Conservation (phyloP, 2,797 vertebrate genomes). For the Macropodus opercularis region DNA sequence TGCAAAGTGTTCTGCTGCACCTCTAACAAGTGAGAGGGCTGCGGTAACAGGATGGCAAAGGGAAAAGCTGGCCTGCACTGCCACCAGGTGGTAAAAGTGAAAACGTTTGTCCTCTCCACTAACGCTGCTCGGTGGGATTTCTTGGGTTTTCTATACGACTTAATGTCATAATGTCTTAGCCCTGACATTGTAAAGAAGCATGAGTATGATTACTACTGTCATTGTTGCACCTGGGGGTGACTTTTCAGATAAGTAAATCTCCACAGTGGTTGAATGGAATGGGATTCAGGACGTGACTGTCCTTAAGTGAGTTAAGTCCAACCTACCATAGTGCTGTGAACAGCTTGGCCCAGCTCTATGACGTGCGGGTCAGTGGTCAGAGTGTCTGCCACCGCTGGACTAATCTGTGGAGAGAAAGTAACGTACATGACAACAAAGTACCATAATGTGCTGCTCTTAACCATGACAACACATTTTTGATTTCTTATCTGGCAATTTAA, state of each 20-base stretch:
- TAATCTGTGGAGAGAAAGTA: conserved; percentile 79
- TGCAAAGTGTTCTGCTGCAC: neutral
- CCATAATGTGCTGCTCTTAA: neutral
- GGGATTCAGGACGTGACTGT: neutral
- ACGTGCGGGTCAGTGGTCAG: conserved; percentile 82
- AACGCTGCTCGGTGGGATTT: too few species aligned
- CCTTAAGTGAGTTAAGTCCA: neutral
- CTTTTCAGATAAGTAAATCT: neutral
- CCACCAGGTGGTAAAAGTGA: conserved; percentile 60
- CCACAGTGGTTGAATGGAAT: neutral
- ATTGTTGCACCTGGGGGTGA: too few species aligned
- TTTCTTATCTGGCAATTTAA: neutral
- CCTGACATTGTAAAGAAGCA: too few species aligned
- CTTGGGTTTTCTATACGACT: too few species aligned
- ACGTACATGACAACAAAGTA: too few species aligned
- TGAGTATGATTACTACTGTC: too few species aligned
- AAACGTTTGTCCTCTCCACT: too few species aligned
- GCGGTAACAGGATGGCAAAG: neutral
- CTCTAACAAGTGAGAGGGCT: neutral
- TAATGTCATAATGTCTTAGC: too few species aligned
- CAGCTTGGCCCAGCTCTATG: conserved; percentile 76
- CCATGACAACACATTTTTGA: neutral
- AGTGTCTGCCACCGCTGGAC: conserved; percentile 83
- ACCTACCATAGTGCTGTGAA: conserved; percentile 68
- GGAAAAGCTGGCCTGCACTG: conserved; percentile 39